Conservation (phyloP, 2,797 vertebrate species). For the Rhincodon typus region DNA sequence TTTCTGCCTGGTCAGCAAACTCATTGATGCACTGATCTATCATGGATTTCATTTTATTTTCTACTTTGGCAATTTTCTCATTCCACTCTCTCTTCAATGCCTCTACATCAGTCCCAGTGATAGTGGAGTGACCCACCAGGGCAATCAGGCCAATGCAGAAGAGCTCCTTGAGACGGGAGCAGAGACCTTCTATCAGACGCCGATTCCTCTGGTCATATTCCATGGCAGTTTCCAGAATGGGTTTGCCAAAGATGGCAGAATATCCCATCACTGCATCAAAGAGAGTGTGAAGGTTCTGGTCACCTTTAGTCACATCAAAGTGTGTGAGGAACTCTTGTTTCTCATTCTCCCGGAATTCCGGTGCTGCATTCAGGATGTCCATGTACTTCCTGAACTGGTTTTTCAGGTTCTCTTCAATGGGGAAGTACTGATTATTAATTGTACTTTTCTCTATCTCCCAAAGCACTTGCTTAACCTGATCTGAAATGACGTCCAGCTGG, state of each 20-base stretch:
- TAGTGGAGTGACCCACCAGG: conserved; percentile 58
- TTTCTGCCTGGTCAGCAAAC: conserved; percentile 58
- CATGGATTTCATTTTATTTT: conserved; percentile 56
- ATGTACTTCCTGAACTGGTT: conserved; percentile 72
- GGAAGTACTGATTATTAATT: conserved; percentile 57
- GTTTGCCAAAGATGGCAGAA: conserved; percentile 54
- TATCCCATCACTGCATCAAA: conserved; percentile 60
- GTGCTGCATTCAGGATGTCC: conserved; percentile 65
- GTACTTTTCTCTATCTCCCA: conserved; percentile 64
- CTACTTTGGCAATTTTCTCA: conserved; percentile 58
- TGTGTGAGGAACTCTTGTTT: conserved; percentile 64
- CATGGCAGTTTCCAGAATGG: conserved; percentile 60
- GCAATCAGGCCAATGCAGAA: conserved; percentile 67
- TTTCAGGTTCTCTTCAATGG: conserved; percentile 65
- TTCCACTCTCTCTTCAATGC: conserved; percentile 55
- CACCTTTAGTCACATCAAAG: conserved; percentile 56
- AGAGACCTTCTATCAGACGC: conserved; percentile 60
- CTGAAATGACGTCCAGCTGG: conserved; percentile 58
- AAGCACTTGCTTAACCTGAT: conserved; percentile 60
- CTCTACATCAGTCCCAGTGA: conserved; percentile 59
- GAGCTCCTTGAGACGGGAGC: conserved; percentile 63
- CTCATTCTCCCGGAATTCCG: conserved; percentile 61
- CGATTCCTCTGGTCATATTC: conserved; percentile 66
- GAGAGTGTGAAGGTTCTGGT: conserved; percentile 60
- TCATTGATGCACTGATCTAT: conserved; percentile 63